Base-by-base conservation (phyloP, 1,140 invertebrate species). In the Hyphantria cunea region DNA sequence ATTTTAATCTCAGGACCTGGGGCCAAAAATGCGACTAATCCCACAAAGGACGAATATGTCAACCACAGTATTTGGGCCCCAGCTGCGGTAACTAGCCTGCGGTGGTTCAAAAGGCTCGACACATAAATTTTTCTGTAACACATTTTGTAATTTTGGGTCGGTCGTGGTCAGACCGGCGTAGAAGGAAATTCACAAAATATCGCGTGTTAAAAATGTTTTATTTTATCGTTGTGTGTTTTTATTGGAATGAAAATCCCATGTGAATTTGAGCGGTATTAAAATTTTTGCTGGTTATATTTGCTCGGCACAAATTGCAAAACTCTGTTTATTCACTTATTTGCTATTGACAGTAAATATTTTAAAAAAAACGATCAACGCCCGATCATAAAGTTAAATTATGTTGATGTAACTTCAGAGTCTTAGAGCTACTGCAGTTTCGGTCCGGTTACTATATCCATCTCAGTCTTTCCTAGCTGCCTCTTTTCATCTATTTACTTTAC, bases 71-170 rank as follows among this genome's bases (percentile, higher is more conserved):
- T 58, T 58, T 49, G 45, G 33, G 33, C 13, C 47, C 14, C 0
- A 6, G 8, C 33, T 58, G 55, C 17, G 55, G 55, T 58, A 8
- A 25, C 8, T 10, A 37, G 6, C 10, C 13, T 44, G 14, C 45
- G 32, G 44, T 25, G 54, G 12, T 31, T 25, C 55, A 31, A 58
- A 58, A 58, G 45, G 45, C 33, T 49, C 3, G 45, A 58, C 14
- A 25, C 13, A 58, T 58, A 33, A 58, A 58, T 58, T 58, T 58
- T 58, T 49, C 54, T 8, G 44, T 48, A 49, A 49, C 55, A 58
- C 55, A 49, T 58, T 49, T 37, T 49, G 11, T 31, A 17, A 47
- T 37, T 37, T 37, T 34, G 17, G n/a, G 55, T 13, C 33, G 7
- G 10, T 5, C 33, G 33, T 12, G 44, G 45, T 49, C 45, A 39